Conservation (phyloP, 1,140 invertebrate species). For the Eciton burchellii region DNA sequence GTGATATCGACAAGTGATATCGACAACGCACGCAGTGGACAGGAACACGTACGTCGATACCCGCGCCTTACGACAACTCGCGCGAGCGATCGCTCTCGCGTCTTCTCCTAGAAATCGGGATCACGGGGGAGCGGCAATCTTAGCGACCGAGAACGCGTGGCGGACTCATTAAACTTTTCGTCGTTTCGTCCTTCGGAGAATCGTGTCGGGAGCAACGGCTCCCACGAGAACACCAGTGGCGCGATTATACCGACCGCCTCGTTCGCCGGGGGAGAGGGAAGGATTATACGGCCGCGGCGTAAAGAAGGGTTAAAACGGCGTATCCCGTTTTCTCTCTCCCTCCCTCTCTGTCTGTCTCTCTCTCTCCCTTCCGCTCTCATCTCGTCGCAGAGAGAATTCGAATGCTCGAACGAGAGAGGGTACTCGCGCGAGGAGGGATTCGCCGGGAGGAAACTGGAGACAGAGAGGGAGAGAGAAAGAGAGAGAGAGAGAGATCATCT, state of each 20-base stretch:
- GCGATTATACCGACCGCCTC: constrained; percentile 79
- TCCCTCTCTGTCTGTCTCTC: neutral
- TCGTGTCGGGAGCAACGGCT: constrained; percentile 77
- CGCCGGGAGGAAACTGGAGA: constrained; percentile 32
- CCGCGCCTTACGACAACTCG: too few relatives aligned
- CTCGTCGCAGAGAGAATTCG: constrained; percentile 57
- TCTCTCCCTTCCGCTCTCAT: neutral
- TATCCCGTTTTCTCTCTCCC: constrained; percentile 1
- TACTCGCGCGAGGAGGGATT: constrained; percentile 3
- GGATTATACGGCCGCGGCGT: constrained; percentile 60
- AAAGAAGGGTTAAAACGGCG: constrained; percentile 73
- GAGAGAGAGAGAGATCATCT: constrained; percentile 50
- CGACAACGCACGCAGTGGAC: too few relatives aligned
- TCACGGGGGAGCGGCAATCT: constrained; percentile 57
- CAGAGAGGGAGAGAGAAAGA: constrained; percentile 46
- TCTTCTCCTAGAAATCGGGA: constrained; percentile 22
- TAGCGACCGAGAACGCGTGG: constrained; percentile 62
- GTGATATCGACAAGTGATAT: neutral
- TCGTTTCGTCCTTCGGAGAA: constrained; percentile 80
- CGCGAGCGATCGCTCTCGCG: constrained; percentile 6
- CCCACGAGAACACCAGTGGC: constrained; percentile 75
- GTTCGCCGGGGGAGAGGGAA: constrained; percentile 52
- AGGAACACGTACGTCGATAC: too few relatives aligned
- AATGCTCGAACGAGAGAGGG: constrained; percentile 59
- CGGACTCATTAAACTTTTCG: constrained; percentile 84